phyloP scores from a whole-genome alignment of 2,888 invertebrate genomes.

The Cephus rjabovi region DNA sequence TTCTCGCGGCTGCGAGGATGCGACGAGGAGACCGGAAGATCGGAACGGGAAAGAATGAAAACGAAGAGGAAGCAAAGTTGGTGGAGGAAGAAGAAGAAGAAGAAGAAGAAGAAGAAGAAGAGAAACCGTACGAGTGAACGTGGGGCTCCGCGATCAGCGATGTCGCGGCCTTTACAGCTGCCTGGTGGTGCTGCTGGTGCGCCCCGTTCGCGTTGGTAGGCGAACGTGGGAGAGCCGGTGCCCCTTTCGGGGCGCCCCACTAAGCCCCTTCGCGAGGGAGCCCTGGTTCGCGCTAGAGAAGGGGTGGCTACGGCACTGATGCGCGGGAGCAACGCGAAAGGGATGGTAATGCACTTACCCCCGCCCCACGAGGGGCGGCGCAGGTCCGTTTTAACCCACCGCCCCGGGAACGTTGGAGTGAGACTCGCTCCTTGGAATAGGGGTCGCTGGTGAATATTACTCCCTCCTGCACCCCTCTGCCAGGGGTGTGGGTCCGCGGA shows the following conservation, averaged over 20 bases:
- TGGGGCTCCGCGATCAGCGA: background rate
- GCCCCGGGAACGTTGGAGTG: slow-evolving; percentile 21
- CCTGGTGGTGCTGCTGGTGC: slow-evolving; percentile 13
- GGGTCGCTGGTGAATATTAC: background rate
- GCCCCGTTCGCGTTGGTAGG: slow-evolving; percentile 8
- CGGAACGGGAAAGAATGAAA: background rate
- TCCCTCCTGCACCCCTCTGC: slow-evolving; percentile 1
- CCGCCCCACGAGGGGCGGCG: slow-evolving; percentile 19
- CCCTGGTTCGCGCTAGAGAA: background rate
- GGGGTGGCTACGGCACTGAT: slow-evolving; percentile 9
- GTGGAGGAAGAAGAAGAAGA: background rate
- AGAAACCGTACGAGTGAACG: background rate
- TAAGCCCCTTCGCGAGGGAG: slow-evolving; percentile 16
- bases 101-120: no score
- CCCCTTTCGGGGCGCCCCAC: slow-evolving; percentile 16
- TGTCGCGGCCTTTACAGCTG: slow-evolving; percentile 13
- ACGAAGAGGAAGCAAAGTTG: background rate
- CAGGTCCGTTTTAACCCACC: slow-evolving; percentile 17
- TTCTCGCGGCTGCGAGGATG: background rate
- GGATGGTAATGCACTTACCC: slow-evolving; percentile 36
- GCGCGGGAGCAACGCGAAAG: slow-evolving; percentile 9
- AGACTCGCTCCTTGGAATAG: background rate
- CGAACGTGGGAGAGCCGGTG: background rate
- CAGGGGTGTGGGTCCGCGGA: background rate
- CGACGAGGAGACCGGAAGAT: background rate